A percentile compares a stretch with the other conserved stretches of the same genome.
Evolutionary conservation across 2,888 invertebrate species (phyloP).

Genomic region (Acanthosepion esculentum): DNA sequence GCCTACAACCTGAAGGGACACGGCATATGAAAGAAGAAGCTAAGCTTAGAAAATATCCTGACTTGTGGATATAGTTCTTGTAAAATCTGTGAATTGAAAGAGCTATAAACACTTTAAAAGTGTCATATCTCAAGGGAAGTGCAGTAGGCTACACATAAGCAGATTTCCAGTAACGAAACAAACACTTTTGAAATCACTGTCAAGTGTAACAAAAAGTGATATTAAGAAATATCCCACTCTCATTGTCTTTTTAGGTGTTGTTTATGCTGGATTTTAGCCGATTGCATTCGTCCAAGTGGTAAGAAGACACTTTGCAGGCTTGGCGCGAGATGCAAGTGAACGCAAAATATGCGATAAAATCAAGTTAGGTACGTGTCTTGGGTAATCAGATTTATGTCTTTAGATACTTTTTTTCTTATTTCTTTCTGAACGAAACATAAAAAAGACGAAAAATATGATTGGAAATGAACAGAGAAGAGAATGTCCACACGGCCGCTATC

Average conservation of each 20-base stretch:
- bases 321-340: background rate
- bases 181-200: background rate
- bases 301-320: background rate
- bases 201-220: conserved; percentile 18
- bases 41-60: no score
- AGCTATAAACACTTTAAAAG: background rate
- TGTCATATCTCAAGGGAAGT: background rate
- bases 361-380: background rate
- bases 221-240: background rate
- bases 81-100: background rate
- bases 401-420: background rate
- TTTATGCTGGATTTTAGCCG: background rate
- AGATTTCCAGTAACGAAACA: background rate
- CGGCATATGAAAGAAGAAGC: no score
- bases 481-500: background rate
- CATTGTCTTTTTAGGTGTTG: background rate
- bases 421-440: background rate
- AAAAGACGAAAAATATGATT: background rate
- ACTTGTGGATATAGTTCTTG: background rate
- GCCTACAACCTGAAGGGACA: no score
- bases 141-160: background rate
- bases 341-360: background rate
- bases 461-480: background rate
- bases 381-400: background rate
- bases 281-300: background rate